A percentile compares a stretch with the other conserved stretches of the same genome.
Evolutionary conservation across 2,797 vertebrate genomes (phyloP).

Genomic region (Amblyopsis hoosieri): DNA sequence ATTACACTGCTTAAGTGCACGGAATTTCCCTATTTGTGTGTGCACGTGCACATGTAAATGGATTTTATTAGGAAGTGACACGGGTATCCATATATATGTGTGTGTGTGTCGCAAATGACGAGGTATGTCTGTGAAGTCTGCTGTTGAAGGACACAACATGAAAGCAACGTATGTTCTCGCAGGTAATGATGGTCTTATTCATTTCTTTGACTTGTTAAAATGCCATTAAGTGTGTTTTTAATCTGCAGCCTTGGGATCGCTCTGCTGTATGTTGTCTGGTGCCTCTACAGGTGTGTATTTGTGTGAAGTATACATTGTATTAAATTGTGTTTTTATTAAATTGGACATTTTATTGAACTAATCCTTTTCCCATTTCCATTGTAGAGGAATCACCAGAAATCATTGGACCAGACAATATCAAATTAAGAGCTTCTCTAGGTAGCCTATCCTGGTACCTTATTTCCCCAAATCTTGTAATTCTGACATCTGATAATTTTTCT

Average conservation of each 20-base stretch:
- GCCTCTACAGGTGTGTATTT: conserved; percentile 58
- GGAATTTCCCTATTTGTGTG: conserved; percentile 45
- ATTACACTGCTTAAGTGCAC: not conserved
- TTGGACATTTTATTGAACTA: not conserved
- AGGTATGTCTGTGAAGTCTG: not conserved
- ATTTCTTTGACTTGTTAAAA: not conserved
- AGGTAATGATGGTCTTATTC: conserved; percentile 45
- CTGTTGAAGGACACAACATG: conserved; percentile 37
- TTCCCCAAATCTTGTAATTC: not conserved
- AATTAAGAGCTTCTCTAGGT: conserved; percentile 44
- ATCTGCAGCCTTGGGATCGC: conserved; percentile 46
- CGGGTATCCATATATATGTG: not conserved
- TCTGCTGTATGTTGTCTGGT: conserved; percentile 43
- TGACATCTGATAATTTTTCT: too few relatives aligned
- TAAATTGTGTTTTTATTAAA: not conserved
- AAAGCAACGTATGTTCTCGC: conserved; percentile 35
- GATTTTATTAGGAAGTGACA: conserved; percentile 50
- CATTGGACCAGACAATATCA: conserved; percentile 21
- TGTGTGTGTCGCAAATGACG: not conserved
- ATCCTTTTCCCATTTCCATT: conserved; percentile 29
- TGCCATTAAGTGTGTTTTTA: conserved; percentile 10
- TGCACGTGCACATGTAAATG: not conserved
- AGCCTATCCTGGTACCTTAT: conserved; percentile 7
- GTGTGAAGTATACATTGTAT: not conserved
- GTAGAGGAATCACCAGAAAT: conserved; percentile 53